phyloP scores from a whole-genome alignment of 1,140 invertebrate genomes.

The Diploscapter pachys region DNA sequence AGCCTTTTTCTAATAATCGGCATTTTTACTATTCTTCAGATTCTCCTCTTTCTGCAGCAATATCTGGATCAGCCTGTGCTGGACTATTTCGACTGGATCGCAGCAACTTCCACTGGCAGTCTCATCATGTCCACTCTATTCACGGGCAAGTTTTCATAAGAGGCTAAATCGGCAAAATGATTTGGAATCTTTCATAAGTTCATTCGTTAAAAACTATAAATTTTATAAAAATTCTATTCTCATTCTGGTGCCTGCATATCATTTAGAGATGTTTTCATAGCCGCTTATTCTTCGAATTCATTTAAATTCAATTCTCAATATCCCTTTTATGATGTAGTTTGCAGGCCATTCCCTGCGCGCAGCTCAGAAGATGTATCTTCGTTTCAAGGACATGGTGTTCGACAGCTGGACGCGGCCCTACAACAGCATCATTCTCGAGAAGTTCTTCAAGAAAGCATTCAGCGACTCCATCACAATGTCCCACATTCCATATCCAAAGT shows the following conservation, averaged over 20 bases:
- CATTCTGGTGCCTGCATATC: too few species aligned
- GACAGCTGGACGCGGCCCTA: slow-evolving; percentile 56
- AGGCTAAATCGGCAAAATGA: too few species aligned
- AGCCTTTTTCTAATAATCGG: neutral
- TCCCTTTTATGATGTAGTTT: slow-evolving; percentile 9
- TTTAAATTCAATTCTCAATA: neutral
- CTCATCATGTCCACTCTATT: slow-evolving; percentile 77
- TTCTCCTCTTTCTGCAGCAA: slow-evolving; percentile 47
- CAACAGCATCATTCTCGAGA: slow-evolving; percentile 76
- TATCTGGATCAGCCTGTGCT: slow-evolving; percentile 51
- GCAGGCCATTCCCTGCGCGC: slow-evolving; percentile 44
- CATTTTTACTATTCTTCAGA: slow-evolving; percentile 27
- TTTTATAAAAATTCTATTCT: too few species aligned
- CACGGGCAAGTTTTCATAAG: slow-evolving; percentile 53
- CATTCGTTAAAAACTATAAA: too few species aligned
- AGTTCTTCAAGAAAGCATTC: slow-evolving; percentile 79
- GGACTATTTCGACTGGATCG: slow-evolving; percentile 84
- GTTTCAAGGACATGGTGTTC: slow-evolving; percentile 56
- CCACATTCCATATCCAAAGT: slow-evolving; percentile 78
- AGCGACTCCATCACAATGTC: slow-evolving; percentile 76
- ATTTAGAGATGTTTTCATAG: too few species aligned
- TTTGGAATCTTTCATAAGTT: too few species aligned
- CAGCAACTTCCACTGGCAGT: slow-evolving; percentile 92
- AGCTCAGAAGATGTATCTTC: slow-evolving; percentile 50
- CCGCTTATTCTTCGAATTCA: too few species aligned